Conservation (phyloP, 1,140 invertebrate genomes). For the Macrosteles quadrilineatus region DNA sequence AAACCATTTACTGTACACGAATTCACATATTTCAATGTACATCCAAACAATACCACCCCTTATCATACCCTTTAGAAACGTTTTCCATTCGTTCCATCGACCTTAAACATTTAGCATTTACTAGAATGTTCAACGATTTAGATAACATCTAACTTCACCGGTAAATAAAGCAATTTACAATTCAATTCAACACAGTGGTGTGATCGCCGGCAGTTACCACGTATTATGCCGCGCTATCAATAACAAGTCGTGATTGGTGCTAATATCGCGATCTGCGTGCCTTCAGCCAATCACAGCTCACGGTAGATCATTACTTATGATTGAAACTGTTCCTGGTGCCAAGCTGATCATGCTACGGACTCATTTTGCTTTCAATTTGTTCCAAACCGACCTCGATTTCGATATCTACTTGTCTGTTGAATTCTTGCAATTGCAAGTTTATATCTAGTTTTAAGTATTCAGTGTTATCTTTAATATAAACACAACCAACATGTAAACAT, state of each 20-base stretch:
- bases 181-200: not conserved
- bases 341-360: not conserved
- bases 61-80: no score
- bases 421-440: no score
- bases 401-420: no score
- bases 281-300: not conserved
- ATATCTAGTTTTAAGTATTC: no score
- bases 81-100: no score
- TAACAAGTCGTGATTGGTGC: conserved; percentile 5
- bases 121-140: not conserved
- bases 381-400: not conserved
- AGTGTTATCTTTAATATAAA: no score
- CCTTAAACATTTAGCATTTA: no score
- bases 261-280: conserved; percentile 11
- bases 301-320: conserved; percentile 5
- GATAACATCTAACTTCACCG: not conserved
- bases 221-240: conserved; percentile 10
- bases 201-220: conserved; percentile 1
- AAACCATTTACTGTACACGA: no score
- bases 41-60: no score
- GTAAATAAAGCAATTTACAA: conserved; percentile 6
- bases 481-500: no score
- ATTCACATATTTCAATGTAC: no score
- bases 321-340: not conserved
- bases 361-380: conserved; percentile 14